These are phyloP conservation scores for Pelmatolapia mariae DNA, from an alignment of 2,113 vertebrate species.

Conservation along the genomic window DNA sequence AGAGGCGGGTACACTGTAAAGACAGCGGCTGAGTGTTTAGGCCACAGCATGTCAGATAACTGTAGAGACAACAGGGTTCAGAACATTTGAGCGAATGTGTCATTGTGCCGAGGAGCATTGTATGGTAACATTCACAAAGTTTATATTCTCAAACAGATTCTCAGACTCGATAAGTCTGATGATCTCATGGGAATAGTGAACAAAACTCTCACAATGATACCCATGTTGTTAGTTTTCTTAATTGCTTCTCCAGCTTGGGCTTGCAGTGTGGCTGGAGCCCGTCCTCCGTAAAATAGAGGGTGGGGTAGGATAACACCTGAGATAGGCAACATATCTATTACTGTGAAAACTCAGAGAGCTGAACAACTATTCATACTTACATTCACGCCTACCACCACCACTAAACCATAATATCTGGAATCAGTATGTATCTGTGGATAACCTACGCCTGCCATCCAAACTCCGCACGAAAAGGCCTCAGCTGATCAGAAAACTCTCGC, in stretches of 20 bases:
- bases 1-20: not conserved
- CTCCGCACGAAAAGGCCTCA: not conserved
- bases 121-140: not conserved
- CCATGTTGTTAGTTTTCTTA: not conserved
- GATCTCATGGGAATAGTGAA: not conserved
- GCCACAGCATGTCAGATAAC: not conserved
- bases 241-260: not conserved
- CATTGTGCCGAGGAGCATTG: not conserved
- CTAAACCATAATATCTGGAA: not conserved
- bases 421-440: not conserved
- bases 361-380: not conserved
- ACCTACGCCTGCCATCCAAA: not conserved
- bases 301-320: not conserved
- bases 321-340: not conserved
- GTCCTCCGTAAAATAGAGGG: not conserved
- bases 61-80: not conserved
- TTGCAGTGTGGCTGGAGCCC: not conserved
- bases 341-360: not conserved
- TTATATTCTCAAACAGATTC: not conserved
- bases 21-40: not conserved
- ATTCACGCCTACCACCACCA: not conserved
- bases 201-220: not conserved
- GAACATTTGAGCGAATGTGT: conserved; percentile 10
- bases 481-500: not conserved
- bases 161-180: not conserved